phyloP scores from a whole-genome alignment of 2,113 vertebrate genomes.

The Paramisgurnus dabryanus region DNA sequence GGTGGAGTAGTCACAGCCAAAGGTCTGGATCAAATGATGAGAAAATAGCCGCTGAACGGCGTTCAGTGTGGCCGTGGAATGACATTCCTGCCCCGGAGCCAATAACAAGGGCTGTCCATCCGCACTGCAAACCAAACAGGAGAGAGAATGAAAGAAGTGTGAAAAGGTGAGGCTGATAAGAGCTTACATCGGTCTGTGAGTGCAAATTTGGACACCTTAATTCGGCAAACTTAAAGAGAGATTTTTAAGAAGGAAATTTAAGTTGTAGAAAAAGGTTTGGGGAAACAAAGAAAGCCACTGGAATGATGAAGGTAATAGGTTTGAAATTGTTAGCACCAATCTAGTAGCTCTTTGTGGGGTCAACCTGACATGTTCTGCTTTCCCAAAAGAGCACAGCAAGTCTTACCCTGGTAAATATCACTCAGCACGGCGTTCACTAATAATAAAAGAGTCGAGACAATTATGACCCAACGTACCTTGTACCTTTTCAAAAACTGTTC shows the following conservation, averaged over 20 bases:
- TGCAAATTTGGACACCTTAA: slow-evolving; percentile 10
- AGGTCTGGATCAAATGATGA: slow-evolving; percentile 94
- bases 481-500: not conserved
- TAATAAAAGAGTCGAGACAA: not conserved
- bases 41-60: slow-evolving; percentile 94
- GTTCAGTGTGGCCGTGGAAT: slow-evolving; percentile 91
- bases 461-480: not conserved
- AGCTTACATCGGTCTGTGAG: not conserved
- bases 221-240: no score
- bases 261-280: not conserved
- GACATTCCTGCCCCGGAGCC: slow-evolving; percentile 88
- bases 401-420: not conserved
- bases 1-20: slow-evolving; percentile 96
- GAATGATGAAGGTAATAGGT: not conserved
- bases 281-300: not conserved
- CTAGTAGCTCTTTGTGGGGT: not conserved
- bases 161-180: not conserved
- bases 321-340: not conserved
- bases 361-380: not conserved
- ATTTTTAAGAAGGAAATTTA: not conserved
- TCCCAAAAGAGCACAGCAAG: slow-evolving; percentile 9
- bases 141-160: slow-evolving; percentile 2
- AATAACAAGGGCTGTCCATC: slow-evolving; percentile 89
- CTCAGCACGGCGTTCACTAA: not conserved
- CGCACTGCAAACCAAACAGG: slow-evolving; percentile 67